Percentiles rank a stretch among this genome's conserved stretches.
Evolutionary conservation across 2,113 vertebrate species (phyloP).

Genomic region (Cichladusa arquata): DNA sequence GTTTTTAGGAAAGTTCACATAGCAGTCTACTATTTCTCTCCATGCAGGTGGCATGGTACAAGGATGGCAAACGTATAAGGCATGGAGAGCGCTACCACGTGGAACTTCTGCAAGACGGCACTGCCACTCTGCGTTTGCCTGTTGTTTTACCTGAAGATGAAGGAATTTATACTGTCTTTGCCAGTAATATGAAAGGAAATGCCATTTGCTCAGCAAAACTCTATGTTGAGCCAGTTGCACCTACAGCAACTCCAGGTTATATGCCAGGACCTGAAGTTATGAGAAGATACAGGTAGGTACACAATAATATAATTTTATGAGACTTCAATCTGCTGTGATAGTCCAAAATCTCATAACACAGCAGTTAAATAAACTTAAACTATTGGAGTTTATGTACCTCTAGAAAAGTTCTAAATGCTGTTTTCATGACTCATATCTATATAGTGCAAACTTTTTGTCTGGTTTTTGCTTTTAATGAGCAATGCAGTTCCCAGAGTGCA

Average conservation of each 20-base stretch:
- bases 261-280: conserved; percentile 88
- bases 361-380: background rate
- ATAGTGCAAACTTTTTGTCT: background rate
- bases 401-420: background rate
- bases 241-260: conserved; percentile 79
- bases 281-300: conserved; percentile 86
- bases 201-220: conserved; percentile 94
- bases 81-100: conserved; percentile 86
- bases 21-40: background rate
- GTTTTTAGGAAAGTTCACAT: background rate
- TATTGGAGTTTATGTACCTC: background rate
- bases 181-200: conserved; percentile 91
- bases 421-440: background rate
- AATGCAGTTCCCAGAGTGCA: background rate
- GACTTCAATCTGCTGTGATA: background rate
- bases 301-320: background rate
- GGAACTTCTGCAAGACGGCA: conserved; percentile 90
- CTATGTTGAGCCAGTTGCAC: conserved; percentile 88
- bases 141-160: conserved; percentile 93
- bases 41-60: conserved; percentile 93
- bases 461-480: background rate
- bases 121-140: conserved; percentile 87
- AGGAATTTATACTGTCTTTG: conserved; percentile 94
- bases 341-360: background rate
- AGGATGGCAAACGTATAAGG: conserved; percentile 92